phyloP scores from a whole-genome alignment of 2,888 invertebrate species.

The Acleris cristana region DNA sequence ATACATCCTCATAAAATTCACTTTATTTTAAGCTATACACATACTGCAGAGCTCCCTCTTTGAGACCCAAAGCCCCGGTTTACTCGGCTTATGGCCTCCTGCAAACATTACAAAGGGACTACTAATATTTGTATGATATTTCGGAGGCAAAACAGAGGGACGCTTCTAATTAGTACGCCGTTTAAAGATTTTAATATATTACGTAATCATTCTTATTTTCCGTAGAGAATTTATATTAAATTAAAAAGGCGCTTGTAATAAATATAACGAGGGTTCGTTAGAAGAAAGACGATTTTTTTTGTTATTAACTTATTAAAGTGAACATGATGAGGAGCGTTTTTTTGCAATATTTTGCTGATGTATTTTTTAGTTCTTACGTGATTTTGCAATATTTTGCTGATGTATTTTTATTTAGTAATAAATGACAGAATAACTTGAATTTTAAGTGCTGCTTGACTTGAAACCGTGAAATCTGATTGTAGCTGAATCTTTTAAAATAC shows the following conservation, averaged over 20 bases:
- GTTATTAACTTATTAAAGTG: too few relatives aligned
- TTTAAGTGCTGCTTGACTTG: too few relatives aligned
- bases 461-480: too few relatives aligned
- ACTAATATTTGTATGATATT: conserved; percentile 64
- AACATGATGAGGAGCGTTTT: too few relatives aligned
- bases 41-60: conserved; percentile 43
- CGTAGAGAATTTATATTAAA: conserved; percentile 20
- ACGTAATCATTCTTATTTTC: conserved; percentile 23
- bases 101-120: conserved; percentile 55
- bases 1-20: conserved; percentile 47
- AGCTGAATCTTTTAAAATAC: too few relatives aligned
- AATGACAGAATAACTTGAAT: too few relatives aligned
- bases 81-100: conserved; percentile 41
- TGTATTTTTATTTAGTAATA: too few relatives aligned
- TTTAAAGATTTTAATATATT: conserved; percentile 26
- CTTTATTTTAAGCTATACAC: conserved; percentile 51
- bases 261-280: background rate
- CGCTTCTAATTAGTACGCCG: conserved; percentile 57
- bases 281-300: background rate
- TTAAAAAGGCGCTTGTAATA: conserved; percentile 20
- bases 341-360: too few relatives aligned
- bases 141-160: conserved; percentile 50
- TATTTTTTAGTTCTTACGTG: too few relatives aligned
- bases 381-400: too few relatives aligned
- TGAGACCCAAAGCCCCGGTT: conserved; percentile 50